Evolutionary conservation across 2,113 vertebrate species (phyloP).

Genomic region (Neodon shergylaensis): DNA sequence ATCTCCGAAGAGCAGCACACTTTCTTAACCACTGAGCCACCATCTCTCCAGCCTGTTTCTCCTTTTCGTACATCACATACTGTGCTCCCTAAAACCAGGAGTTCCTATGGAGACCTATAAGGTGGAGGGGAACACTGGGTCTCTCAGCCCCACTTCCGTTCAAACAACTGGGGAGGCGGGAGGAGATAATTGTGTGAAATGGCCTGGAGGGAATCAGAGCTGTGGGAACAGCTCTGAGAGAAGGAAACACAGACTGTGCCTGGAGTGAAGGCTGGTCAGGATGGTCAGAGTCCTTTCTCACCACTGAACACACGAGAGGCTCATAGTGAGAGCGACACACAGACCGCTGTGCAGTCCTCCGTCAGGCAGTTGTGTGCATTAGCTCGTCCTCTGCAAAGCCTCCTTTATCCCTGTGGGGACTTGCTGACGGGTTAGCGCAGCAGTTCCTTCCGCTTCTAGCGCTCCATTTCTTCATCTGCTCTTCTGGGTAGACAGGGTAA

Average conservation of each 20-base stretch:
- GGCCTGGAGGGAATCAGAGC: not conserved
- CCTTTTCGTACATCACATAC: not conserved
- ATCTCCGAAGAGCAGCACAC: not conserved
- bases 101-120: not conserved
- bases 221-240: not conserved
- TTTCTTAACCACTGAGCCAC: not conserved
- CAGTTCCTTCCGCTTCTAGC: not conserved
- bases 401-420: not conserved
- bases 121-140: not conserved
- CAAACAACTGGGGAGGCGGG: not conserved
- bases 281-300: not conserved
- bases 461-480: not conserved
- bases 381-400: not conserved
- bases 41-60: not conserved
- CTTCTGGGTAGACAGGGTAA: not conserved
- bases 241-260: not conserved
- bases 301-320: not conserved
- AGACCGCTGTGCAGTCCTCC: no score
- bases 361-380: no score
- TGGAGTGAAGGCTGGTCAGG: not conserved
- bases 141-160: not conserved
- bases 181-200: no score
- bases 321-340: no score
- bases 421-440: not conserved
- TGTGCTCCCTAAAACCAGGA: not conserved